Evolutionary conservation across 2,888 invertebrate genomes (phyloP), one percentile per base, ranked within the genome.

Genomic region (Drosophila atripex): DNA sequence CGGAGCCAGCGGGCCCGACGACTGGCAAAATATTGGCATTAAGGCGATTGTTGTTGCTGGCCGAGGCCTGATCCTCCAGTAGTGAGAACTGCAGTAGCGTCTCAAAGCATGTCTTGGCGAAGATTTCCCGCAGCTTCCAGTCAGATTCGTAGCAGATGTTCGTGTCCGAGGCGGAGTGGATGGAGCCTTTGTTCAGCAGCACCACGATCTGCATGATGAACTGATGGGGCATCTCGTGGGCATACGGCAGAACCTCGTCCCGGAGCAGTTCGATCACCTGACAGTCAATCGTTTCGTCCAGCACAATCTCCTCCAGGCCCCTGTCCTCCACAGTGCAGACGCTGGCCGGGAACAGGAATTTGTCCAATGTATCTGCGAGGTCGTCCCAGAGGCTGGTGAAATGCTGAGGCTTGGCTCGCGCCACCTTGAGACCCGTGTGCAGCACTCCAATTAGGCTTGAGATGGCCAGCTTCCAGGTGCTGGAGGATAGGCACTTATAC

Each of bases 31-130:
- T 51, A 71, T 86, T 88, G 30, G 88, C 83, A 76, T 88, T 88
- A 21, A 88, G 72, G n/a, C 88, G 91, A 70, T 90, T 91, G 53
- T 91, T 90, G 72, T 90, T 92, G 39, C 39, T 41, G 6, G 76
- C 92, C 5, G 73, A 58, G 16, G 64, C 68, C 41, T 87, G 77
- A 70, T 96, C 96, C 79, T 96, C 96, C 5, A 96, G 92, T 89
- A 96, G 93, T 0, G 98, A 98, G 92, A 98, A 98, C 91, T 98
- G 98, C 47, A 99, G 93, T 23, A 99, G 92, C 0, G 98, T 98
- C 92, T 99, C 98, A 89, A 99, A 99, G 90, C 99, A 99, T 0
- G 96, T 96, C 89, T 98, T 96, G 46, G 99, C 98, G 92, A 99
- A 98, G 90, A 98, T 98, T 92, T 99, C 98, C 16, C 98, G 92